Evolutionary conservation across 92 coral and sea anemone species (phyloP).

Genomic region (Palythoa grandis): DNA sequence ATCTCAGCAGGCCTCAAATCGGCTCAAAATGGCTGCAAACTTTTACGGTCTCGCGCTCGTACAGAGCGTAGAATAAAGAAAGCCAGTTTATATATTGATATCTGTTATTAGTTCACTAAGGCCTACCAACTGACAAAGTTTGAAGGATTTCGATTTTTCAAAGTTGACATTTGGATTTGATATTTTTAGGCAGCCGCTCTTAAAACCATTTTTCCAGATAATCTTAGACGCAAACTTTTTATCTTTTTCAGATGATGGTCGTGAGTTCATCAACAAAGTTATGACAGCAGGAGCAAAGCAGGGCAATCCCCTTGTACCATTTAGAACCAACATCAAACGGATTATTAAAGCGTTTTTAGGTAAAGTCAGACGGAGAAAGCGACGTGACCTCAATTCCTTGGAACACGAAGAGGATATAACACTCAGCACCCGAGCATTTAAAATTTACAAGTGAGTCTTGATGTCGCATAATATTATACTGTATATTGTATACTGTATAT

Average conservation of each 20-base stretch:
- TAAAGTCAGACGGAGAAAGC: constrained; percentile 68
- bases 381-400: constrained; percentile 49
- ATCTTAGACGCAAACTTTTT: neutral
- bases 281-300: constrained; percentile 85
- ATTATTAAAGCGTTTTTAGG: constrained; percentile 80
- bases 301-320: constrained; percentile 85
- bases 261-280: constrained; percentile 77
- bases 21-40: no score
- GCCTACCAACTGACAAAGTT: no score
- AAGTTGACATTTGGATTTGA: no score
- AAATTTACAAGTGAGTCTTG: constrained; percentile 78
- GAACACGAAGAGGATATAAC: constrained; percentile 64
- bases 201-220: no score
- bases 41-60: no score
- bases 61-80: no score
- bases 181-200: no score
- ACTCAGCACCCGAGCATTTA: constrained; percentile 74
- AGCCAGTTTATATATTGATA: no score
- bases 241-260: constrained; percentile 67
- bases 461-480: neutral
- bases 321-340: constrained; percentile 86
- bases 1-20: no score
- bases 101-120: no score
- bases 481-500: no score
- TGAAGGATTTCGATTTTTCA: no score